Evolutionary conservation across 1,140 invertebrate genomes (phyloP).

Genomic region (Dendrolimus kikuchii): DNA sequence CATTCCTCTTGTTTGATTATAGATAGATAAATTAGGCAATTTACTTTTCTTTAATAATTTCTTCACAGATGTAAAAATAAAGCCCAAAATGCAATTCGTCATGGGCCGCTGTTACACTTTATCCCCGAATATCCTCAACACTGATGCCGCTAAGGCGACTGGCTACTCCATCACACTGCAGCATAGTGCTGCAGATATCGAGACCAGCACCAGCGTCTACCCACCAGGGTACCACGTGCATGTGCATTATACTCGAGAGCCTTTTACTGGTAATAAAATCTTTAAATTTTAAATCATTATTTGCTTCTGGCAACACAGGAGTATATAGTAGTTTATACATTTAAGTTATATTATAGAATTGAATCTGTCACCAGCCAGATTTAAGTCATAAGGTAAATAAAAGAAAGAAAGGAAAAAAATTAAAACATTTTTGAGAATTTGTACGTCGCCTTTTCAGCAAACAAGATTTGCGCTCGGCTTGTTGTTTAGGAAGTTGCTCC

Average conservation of each 20-base stretch:
- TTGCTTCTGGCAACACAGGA: too few species aligned
- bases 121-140: conserved; percentile 47
- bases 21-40: too few species aligned
- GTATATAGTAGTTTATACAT: too few species aligned
- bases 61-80: conserved; percentile 37
- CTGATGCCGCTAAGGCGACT: conserved; percentile 26
- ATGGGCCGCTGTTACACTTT: conserved; percentile 72
- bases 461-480: too few species aligned
- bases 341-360: too few species aligned
- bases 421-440: too few species aligned
- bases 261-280: conserved; percentile 49
- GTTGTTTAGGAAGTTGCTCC: too few species aligned
- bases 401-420: too few species aligned
- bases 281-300: background rate
- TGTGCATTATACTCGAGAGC: conserved; percentile 59
- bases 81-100: conserved; percentile 62
- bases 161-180: conserved; percentile 62
- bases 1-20: too few species aligned
- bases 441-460: too few species aligned
- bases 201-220: conserved; percentile 27
- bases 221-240: conserved; percentile 64
- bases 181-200: conserved; percentile 39
- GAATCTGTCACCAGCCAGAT: too few species aligned
- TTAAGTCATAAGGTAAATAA: too few species aligned
- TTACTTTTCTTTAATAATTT: conserved; percentile 1